Percentiles rank a stretch among this genome's conserved stretches.
phyloP scores from a whole-genome alignment of 2,113 vertebrate genomes.

The Synodontis membranacea region DNA sequence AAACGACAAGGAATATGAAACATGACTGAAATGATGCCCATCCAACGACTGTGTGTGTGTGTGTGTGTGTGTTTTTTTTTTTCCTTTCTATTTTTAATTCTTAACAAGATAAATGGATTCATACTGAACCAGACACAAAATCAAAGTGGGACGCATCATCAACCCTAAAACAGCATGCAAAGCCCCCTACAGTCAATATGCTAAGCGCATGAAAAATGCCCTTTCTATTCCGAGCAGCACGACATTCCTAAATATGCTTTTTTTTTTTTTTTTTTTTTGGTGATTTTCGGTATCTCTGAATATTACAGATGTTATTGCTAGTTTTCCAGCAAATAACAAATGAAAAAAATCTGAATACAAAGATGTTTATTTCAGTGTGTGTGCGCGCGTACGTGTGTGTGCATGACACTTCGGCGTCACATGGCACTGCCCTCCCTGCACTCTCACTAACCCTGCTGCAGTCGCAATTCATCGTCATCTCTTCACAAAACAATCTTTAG shows the following conservation, averaged over 20 bases:
- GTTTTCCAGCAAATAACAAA: conserved; percentile 17
- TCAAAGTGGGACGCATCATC: conserved; percentile 43
- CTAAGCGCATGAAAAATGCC: conserved; percentile 37
- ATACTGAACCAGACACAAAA: conserved; percentile 47
- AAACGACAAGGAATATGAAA: conserved; percentile 9
- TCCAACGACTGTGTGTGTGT: neutral
- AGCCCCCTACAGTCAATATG: conserved; percentile 44
- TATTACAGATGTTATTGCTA: conserved; percentile 31
- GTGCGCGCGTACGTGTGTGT: conserved; percentile 1
- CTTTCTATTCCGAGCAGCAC: conserved; percentile 10
- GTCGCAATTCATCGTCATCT: conserved; percentile 82
- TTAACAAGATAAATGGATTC: conserved; percentile 40
- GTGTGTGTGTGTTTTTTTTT: neutral
- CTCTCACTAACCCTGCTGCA: conserved; percentile 75
- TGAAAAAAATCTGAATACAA: conserved; percentile 20
- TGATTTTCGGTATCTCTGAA: conserved; percentile 14
- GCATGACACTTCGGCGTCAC: conserved; percentile 35
- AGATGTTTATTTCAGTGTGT: conserved; percentile 16
- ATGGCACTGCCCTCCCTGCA: conserved; percentile 66
- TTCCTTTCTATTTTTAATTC: neutral
- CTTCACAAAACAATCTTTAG: conserved; percentile 84
- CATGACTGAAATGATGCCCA: conserved; percentile 9
- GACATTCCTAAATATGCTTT: conserved; percentile 13
- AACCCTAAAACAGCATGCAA: conserved; percentile 39
- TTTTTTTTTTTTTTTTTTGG: too few species aligned